phyloP scores from a whole-genome alignment of 2,888 invertebrate species.

The Dynastes hyllus region DNA sequence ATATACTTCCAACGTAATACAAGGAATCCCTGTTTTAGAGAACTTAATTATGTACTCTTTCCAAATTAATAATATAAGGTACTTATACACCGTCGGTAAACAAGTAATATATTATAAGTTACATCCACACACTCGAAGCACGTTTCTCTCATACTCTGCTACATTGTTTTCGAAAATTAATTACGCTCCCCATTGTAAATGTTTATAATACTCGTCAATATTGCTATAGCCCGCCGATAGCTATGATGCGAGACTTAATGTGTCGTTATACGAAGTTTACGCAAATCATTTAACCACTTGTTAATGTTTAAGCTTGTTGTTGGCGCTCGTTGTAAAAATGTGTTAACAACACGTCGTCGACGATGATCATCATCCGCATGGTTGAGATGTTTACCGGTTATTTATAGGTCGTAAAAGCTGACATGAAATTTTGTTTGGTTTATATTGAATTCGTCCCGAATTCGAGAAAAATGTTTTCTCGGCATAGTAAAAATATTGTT shows the following conservation, averaged over 20 bases:
- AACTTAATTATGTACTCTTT: too few species aligned
- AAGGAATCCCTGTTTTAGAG: too few species aligned
- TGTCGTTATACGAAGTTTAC: slow-evolving; percentile 42
- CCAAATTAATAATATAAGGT: too few species aligned
- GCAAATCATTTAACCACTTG: slow-evolving; percentile 37
- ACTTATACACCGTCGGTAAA: too few species aligned
- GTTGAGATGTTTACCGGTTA: background rate
- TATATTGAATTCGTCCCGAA: too few species aligned
- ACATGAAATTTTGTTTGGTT: background rate
- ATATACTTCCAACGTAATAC: too few species aligned
- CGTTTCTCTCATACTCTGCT: too few species aligned
- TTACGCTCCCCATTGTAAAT: slow-evolving; percentile 28
- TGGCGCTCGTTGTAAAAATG: slow-evolving; percentile 3
- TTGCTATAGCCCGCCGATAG: slow-evolving; percentile 6
- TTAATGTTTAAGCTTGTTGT: slow-evolving; percentile 32
- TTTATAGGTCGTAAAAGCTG: background rate
- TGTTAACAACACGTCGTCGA: background rate
- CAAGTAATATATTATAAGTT: too few species aligned
- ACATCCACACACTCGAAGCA: too few species aligned
- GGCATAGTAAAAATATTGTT: too few species aligned
- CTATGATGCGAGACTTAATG: slow-evolving; percentile 21
- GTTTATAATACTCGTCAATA: slow-evolving; percentile 33
- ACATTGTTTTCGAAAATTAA: slow-evolving; percentile 20
- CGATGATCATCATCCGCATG: background rate
- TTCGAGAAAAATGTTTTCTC: too few species aligned